Conservation (phyloP, 2,113 vertebrate species). For the Dasyornis broadbenti region DNA sequence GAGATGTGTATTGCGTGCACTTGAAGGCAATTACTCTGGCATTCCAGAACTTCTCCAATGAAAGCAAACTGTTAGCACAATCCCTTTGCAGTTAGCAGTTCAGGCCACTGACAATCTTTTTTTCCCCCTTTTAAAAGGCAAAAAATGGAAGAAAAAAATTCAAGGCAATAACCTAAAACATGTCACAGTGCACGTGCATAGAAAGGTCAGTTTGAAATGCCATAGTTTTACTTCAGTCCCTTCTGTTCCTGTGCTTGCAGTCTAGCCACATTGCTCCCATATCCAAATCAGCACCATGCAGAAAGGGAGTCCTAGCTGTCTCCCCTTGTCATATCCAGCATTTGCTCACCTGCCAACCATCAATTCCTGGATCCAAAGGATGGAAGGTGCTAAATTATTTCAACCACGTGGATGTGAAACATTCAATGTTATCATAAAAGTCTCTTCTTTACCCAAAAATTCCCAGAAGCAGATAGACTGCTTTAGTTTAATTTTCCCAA, state of each 20-base stretch:
- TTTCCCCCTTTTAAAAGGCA: background rate
- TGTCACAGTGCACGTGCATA: background rate
- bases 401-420: background rate
- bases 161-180: background rate
- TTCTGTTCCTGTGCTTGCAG: background rate
- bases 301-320: background rate
- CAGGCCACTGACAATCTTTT: background rate
- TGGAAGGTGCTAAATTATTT: background rate
- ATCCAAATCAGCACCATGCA: background rate
- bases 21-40: conserved; percentile 27
- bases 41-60: conserved; percentile 29
- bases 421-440: background rate
- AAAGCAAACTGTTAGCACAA: conserved; percentile 34
- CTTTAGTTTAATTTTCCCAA: background rate
- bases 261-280: background rate
- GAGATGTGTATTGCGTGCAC: background rate
- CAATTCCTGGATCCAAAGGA: background rate
- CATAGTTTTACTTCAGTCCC: background rate
- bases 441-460: background rate
- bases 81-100: background rate
- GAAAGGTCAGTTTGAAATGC: background rate
- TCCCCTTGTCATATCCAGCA: background rate
- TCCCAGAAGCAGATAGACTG: background rate
- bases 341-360: background rate
- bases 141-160: background rate